Evolutionary conservation across 2,888 invertebrate species (phyloP).

Genomic region (Gibbula magus): DNA sequence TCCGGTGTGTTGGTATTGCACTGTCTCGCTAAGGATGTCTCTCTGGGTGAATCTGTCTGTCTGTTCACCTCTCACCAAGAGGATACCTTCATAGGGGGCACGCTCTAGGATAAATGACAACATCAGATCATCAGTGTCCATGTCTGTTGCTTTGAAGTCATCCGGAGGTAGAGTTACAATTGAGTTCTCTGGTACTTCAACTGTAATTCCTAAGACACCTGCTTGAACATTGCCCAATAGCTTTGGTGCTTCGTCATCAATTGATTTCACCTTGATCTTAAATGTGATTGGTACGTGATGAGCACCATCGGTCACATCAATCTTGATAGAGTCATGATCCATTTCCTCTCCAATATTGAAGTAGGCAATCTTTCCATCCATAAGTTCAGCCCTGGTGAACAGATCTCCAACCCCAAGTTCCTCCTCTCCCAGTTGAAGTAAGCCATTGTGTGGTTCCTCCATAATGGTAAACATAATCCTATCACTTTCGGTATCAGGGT

Average conservation of each 20-base stretch:
- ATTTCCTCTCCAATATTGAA: constrained; percentile 66
- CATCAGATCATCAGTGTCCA: constrained; percentile 65
- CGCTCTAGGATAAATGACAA: constrained; percentile 65
- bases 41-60: constrained; percentile 69
- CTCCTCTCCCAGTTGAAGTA: constrained; percentile 56
- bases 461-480: constrained; percentile 52
- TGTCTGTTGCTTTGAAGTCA: constrained; percentile 63
- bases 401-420: constrained; percentile 59
- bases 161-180: constrained; percentile 55
- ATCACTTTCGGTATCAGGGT: constrained; percentile 69
- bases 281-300: constrained; percentile 70
- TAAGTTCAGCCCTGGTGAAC: constrained; percentile 68
- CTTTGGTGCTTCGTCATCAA: constrained; percentile 69
- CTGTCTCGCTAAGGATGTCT: constrained; percentile 60
- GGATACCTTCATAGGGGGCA: constrained; percentile 62
- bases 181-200: constrained; percentile 66
- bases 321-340: constrained; percentile 65
- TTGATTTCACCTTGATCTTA: constrained; percentile 62
- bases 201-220: constrained; percentile 55
- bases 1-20: constrained; percentile 69
- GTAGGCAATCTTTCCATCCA: constrained; percentile 65
- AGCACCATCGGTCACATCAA: constrained; percentile 74
- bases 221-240: constrained; percentile 50
- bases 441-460: constrained; percentile 66
- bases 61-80: constrained; percentile 55